Evolutionary conservation across 2,888 invertebrate genomes (phyloP).

Genomic region (Campaea margaritaria): DNA sequence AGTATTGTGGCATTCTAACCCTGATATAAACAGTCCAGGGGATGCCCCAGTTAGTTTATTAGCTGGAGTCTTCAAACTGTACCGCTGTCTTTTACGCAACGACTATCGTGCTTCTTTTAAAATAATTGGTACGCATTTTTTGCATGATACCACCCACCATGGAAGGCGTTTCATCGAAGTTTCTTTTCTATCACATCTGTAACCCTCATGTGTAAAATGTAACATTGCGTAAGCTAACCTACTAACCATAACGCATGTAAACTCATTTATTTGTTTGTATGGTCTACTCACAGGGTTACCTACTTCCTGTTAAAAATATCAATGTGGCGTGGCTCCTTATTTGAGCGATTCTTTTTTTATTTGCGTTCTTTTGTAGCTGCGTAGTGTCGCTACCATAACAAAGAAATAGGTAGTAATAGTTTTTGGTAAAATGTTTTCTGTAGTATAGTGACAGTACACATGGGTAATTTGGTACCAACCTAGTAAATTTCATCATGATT

Average conservation of each 20-base stretch:
- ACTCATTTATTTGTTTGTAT: conserved; percentile 1
- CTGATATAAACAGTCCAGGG: conserved; percentile 7
- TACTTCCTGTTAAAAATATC: conserved; percentile 30
- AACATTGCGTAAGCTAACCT: conserved; percentile 6
- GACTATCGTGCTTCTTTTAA: conserved; percentile 39
- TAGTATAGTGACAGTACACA: no score
- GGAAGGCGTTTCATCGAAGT: conserved; percentile 63
- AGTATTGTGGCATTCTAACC: conserved; percentile 21
- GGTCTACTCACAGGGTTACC: conserved; percentile 9
- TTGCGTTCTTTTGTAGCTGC: neutral
- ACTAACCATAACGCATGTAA: conserved; percentile 3
- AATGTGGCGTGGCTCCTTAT: conserved; percentile 30
- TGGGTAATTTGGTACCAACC: no score
- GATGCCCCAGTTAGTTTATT: conserved; percentile 15
- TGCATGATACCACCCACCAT: conserved; percentile 72
- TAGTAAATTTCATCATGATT: no score
- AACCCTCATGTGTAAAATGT: conserved; percentile 1
- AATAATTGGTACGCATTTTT: conserved; percentile 68
- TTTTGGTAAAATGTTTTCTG: no score
- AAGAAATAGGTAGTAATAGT: neutral
- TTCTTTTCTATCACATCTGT: conserved; percentile 36
- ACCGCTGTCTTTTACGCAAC: conserved; percentile 40
- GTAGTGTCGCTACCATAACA: neutral
- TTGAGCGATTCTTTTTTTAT: conserved; percentile 13
- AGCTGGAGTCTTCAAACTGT: conserved; percentile 10